phyloP scores from a whole-genome alignment of 2,888 invertebrate species.

The Eilema depressum region DNA sequence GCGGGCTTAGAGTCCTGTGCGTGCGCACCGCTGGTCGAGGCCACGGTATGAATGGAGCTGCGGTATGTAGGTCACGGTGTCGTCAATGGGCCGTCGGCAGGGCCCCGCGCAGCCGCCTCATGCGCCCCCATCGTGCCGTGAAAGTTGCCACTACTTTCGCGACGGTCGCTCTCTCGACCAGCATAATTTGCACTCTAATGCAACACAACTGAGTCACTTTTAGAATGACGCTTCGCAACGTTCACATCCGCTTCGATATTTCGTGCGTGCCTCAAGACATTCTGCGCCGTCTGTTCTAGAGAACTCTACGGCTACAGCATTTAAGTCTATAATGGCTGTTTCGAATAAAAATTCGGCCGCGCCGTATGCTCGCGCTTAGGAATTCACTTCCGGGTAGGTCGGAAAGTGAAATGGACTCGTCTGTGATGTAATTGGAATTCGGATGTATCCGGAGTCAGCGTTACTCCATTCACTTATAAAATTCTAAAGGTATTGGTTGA shows the following conservation, averaged over 20 bases:
- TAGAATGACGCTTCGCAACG: conserved; percentile 69
- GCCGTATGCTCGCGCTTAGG: conserved; percentile 85
- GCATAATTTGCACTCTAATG: conserved; percentile 77
- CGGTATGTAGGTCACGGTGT: conserved; percentile 86
- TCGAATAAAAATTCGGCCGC: conserved; percentile 72
- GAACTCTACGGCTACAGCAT: conserved; percentile 60
- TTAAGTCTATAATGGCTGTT: conserved; percentile 67
- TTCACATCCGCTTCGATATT: conserved; percentile 85
- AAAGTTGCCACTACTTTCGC: conserved; percentile 87
- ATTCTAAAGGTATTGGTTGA: conserved; percentile 82
- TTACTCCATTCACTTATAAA: conserved; percentile 85
- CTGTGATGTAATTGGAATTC: conserved; percentile 87
- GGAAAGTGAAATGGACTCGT: conserved; percentile 87
- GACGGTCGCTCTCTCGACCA: conserved; percentile 70
- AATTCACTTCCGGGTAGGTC: conserved; percentile 87
- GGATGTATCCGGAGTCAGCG: conserved; percentile 86
- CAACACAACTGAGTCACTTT: conserved; percentile 79
- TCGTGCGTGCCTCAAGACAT: conserved; percentile 77
- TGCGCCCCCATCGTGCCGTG: conserved; percentile 83
- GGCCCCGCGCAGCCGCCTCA: conserved; percentile 79
- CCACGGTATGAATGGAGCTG: conserved; percentile 84
- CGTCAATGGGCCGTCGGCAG: conserved; percentile 84
- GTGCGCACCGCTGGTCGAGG: conserved; percentile 69
- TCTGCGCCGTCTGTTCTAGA: conserved; percentile 56
- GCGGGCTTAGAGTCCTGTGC: conserved; percentile 75